phyloP scores from a whole-genome alignment of 2,888 invertebrate genomes.

The Dexiosoma caninum region DNA sequence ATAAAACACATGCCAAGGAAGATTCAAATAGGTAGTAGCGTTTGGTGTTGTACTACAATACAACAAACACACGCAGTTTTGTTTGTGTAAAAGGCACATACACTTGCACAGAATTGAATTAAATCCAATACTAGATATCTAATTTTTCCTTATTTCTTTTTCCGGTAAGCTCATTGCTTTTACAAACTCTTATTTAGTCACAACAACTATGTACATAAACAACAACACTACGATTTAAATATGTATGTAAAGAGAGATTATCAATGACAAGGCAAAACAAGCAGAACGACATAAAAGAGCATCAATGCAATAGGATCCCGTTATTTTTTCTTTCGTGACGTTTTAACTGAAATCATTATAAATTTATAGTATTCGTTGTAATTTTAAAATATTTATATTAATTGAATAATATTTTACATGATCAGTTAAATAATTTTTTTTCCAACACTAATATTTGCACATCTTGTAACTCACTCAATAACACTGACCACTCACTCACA shows the following conservation, averaged over 20 bases:
- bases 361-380: background rate
- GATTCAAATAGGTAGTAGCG: too few relatives aligned
- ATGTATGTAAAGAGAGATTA: background rate
- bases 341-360: background rate
- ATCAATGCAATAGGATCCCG: background rate
- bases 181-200: background rate
- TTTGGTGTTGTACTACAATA: too few relatives aligned
- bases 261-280: background rate
- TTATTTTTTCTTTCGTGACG: background rate
- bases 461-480: background rate
- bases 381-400: background rate
- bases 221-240: background rate
- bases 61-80: too few relatives aligned
- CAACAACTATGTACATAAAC: background rate
- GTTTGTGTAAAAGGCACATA: too few relatives aligned
- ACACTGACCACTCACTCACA: too few relatives aligned
- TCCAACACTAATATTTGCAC: background rate
- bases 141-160: background rate
- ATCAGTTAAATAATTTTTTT: too few relatives aligned
- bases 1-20: too few relatives aligned
- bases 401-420: background rate
- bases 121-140: background rate
- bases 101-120: background rate
- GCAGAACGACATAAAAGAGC: too few relatives aligned
- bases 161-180: background rate